Evolutionary conservation across 2,888 invertebrate species (phyloP).

Genomic region (Crepidodera aurea): DNA sequence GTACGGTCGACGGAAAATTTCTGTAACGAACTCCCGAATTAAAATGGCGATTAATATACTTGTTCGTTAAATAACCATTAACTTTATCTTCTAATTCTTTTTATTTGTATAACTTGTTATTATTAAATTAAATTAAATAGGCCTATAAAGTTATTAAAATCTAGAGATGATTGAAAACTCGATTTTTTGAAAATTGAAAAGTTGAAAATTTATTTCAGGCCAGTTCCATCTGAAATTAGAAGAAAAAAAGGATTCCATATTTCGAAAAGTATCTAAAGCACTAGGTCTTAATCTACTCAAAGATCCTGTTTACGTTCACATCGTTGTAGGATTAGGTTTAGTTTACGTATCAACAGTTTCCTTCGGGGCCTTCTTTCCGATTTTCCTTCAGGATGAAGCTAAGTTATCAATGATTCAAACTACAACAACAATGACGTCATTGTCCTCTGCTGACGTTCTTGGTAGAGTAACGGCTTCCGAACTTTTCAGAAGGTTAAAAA

Average conservation of each 20-base stretch:
- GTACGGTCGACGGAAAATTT: too few species aligned
- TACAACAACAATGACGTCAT: constrained; percentile 74
- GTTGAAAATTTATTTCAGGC: constrained; percentile 27
- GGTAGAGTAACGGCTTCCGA: constrained; percentile 72
- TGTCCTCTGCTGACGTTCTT: constrained; percentile 72
- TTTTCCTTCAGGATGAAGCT: constrained; percentile 66
- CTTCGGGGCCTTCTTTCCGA: constrained; percentile 75
- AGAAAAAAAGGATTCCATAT: constrained; percentile 34
- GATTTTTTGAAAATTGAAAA: too few species aligned
- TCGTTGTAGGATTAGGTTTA: constrained; percentile 72
- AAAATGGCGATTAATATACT: too few species aligned
- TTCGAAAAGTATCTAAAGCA: constrained; percentile 58
- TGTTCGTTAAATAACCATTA: too few species aligned
- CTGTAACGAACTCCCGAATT: too few species aligned
- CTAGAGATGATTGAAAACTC: too few species aligned
- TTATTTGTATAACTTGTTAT: too few species aligned
- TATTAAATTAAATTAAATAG: too few species aligned
- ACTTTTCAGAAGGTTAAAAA: constrained; percentile 68
- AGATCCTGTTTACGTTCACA: constrained; percentile 71
- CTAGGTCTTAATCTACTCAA: constrained; percentile 72
- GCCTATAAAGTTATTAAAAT: too few species aligned
- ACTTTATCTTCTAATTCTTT: too few species aligned
- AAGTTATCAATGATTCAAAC: constrained; percentile 64
- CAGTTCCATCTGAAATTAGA: constrained; percentile 24
- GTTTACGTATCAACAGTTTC: constrained; percentile 74